A percentile compares a stretch with the other conserved stretches of the same genome.
These are phyloP conservation scores for Bubo scandiacus DNA, from an alignment of 2,113 vertebrate species.

Conservation along the genomic window DNA sequence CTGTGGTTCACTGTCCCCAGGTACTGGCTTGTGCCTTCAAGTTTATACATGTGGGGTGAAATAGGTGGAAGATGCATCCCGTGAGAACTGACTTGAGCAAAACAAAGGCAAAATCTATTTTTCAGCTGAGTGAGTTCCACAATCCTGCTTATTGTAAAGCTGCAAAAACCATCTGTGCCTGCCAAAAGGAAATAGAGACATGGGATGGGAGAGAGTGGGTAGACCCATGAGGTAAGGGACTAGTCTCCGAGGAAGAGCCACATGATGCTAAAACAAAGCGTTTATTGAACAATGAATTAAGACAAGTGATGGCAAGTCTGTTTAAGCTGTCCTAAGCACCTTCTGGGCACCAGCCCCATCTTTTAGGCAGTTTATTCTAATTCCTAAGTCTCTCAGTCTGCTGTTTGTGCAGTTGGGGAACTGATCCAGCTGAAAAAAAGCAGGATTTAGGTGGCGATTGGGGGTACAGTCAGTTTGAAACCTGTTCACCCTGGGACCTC, in stretches of 20 bases:
- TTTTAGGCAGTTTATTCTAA: neutral
- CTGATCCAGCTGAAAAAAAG: neutral
- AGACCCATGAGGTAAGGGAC: neutral
- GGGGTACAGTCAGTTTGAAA: neutral
- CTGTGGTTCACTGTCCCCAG: neutral
- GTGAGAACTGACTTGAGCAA: neutral
- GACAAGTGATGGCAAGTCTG: neutral
- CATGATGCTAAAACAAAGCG: neutral
- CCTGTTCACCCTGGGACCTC: neutral
- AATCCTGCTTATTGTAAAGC: neutral
- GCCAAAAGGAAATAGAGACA: neutral
- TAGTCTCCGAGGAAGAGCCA: neutral
- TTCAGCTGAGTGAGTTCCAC: neutral
- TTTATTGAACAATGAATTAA: neutral
- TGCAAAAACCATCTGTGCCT: neutral
- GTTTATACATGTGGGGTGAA: neutral
- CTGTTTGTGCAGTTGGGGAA: neutral
- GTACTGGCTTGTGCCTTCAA: accelerated
- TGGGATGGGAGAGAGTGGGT: neutral
- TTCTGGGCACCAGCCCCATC: neutral
- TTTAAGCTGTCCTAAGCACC: neutral
- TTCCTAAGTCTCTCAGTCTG: neutral
- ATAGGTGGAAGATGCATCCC: neutral
- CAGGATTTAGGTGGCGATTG: neutral
- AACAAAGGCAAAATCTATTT: neutral